A percentile compares a stretch with the other conserved stretches of the same genome.
Evolutionary conservation across 2,797 vertebrate species (phyloP).

Genomic region (Lepidocolaptes lacrymiger): DNA sequence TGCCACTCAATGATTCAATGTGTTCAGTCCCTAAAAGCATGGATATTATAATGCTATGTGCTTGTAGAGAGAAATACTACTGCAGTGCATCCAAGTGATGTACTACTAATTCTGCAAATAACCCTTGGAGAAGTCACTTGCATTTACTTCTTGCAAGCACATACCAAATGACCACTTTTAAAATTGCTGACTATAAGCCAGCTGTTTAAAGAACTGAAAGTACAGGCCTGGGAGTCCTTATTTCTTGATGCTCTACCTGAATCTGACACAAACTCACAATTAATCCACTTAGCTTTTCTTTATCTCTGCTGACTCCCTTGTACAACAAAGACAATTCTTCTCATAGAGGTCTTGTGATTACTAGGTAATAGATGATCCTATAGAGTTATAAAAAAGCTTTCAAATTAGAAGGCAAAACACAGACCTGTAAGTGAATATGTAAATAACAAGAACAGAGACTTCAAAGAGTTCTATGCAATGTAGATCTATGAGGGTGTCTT

Average conservation of each 20-base stretch:
- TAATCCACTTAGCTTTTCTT: slow-evolving; percentile 47
- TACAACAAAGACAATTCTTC: not conserved
- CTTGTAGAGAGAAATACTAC: not conserved
- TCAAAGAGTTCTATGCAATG: not conserved
- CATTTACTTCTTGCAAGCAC: not conserved
- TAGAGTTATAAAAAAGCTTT: not conserved
- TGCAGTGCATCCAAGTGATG: not conserved
- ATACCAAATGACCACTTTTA: not conserved
- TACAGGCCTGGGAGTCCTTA: slow-evolving; percentile 1
- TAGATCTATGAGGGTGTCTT: not conserved
- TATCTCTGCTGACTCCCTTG: slow-evolving; percentile 5
- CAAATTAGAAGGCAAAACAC: not conserved
- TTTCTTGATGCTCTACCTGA: not conserved
- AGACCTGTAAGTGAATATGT: accelerated
- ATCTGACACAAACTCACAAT: slow-evolving; percentile 35
- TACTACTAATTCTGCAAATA: not conserved
- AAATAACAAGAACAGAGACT: not conserved
- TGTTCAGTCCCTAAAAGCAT: not conserved
- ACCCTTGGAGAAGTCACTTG: not conserved
- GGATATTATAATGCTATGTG: not conserved
- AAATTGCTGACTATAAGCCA: not conserved
- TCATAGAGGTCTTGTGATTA: not conserved
- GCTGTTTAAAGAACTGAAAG: not conserved
- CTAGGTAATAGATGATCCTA: not conserved
- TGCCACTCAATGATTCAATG: not conserved